phyloP scores from a whole-genome alignment of 2,888 invertebrate genomes.

The Tigriopus californicus region DNA sequence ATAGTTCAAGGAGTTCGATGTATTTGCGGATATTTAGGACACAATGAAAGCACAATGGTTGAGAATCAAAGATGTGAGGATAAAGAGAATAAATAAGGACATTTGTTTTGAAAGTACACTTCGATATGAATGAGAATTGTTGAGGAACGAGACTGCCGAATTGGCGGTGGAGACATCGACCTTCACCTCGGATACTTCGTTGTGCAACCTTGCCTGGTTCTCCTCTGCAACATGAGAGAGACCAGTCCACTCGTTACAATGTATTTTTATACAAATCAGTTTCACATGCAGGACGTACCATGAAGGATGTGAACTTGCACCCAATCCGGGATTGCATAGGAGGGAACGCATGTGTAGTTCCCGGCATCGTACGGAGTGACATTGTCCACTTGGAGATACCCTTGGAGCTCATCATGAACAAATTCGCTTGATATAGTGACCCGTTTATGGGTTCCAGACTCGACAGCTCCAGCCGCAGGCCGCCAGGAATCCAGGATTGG shows the following conservation, averaged over 20 bases:
- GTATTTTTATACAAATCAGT: neutral
- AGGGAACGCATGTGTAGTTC: conserved; percentile 15
- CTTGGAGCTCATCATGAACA: neutral
- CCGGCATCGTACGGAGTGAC: conserved; percentile 1
- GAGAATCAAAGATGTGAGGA: no score
- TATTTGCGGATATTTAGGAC: no score
- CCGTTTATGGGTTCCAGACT: neutral
- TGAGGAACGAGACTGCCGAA: neutral
- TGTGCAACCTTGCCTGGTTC: neutral
- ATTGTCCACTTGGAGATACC: conserved; percentile 5
- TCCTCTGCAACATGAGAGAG: neutral
- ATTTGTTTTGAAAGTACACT: neutral
- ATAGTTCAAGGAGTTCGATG: no score
- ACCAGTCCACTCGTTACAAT: no score
- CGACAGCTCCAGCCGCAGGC: neutral
- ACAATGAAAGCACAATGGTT: no score
- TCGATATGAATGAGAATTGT: neutral
- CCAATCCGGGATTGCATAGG: conserved; percentile 14
- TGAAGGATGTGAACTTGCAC: conserved; percentile 3
- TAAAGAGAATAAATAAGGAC: no score
- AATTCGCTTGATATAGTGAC: neutral
- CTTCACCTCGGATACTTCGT: conserved; percentile 10
- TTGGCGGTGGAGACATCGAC: neutral
- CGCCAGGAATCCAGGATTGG: conserved; percentile 1
- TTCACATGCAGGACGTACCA: neutral